Evolutionary conservation across 2,888 invertebrate genomes (phyloP).

Genomic region (Pilophorus perplexus): DNA sequence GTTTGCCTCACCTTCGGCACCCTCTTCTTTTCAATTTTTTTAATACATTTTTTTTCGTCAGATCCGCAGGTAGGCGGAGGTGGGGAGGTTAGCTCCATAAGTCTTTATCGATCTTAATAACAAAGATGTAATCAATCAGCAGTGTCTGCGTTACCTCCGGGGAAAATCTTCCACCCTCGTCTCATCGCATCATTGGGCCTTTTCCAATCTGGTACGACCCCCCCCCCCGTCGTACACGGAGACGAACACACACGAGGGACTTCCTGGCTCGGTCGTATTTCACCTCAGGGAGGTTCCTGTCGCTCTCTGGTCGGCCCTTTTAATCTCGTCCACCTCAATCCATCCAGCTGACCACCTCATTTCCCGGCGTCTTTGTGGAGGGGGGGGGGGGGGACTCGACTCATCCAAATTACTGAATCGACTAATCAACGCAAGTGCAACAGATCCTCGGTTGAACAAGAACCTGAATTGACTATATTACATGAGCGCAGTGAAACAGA

Average conservation of each 20-base stretch:
- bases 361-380: too few relatives aligned
- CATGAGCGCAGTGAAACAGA: too few relatives aligned
- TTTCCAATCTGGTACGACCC: conserved; percentile 10
- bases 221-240: background rate
- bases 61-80: background rate
- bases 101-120: conserved; percentile 43
- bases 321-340: conserved; percentile 22
- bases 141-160: conserved; percentile 23
- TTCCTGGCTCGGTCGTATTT: conserved; percentile 12
- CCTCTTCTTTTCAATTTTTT: conserved; percentile 4
- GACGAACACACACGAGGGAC: background rate
- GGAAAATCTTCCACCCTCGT: background rate
- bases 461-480: too few relatives aligned
- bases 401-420: too few relatives aligned
- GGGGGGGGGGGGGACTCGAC: too few relatives aligned
- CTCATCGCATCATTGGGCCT: conserved; percentile 17
- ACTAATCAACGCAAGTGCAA: too few relatives aligned
- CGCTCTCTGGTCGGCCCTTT: conserved; percentile 22
- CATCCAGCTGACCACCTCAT: too few relatives aligned
- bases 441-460: too few relatives aligned
- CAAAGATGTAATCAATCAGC: conserved; percentile 41
- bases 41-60: conserved; percentile 14
- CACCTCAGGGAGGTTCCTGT: conserved; percentile 16
- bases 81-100: conserved; percentile 32
- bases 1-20: background rate